Evolutionary conservation across 2,888 invertebrate species (phyloP), one percentile per base, ranked within the genome.

Genomic region (Lampropteryx suffumata): DNA sequence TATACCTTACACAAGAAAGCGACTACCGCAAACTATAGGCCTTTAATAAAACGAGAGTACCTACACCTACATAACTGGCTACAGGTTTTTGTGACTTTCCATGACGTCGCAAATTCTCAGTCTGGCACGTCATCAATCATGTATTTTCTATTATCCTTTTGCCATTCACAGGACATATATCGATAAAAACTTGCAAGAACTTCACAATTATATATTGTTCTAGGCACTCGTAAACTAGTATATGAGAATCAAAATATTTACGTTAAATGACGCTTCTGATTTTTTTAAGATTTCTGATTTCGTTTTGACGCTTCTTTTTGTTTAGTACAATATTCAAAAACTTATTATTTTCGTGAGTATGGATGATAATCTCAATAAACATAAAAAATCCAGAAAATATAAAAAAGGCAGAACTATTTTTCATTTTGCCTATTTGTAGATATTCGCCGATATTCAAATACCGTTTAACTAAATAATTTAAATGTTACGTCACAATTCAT

Each of bases 51-150:
- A 30, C 30, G 21, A 10, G 7, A 29, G 30, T 30, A 17, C 17
- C 11, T 21, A 11, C 12, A 17, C n/a, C 14, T 9, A 17, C 1
- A 17, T n/a, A 5, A 17, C 5, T 34, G n/a, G 34, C 11, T 7
- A 12, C 7, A 13, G 5, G 30, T 8, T 24, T 30, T 13, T 9
- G 13, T 24, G 9, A 11, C 6, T 41, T 26, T 30, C 28, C 28
- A 39, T 47, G 49, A 49, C 42, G 27, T 36, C 17, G 36, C 36
- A 7, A 35, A 12, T 42, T 42, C 17, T 24, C 26, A 34, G 10
- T 29, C 40, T 9, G 42, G 14, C 47, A 39, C 27, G 14, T 41
- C 26, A 48, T 42, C 42, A 49, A 42, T 42, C 49, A 49, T 32
- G 30, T 30, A 49, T 42, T 42, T 49, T 42, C 27, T 36, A 49